Base-by-base conservation (phyloP, 1,140 invertebrate species). In the Lethocerus indicus region DNA sequence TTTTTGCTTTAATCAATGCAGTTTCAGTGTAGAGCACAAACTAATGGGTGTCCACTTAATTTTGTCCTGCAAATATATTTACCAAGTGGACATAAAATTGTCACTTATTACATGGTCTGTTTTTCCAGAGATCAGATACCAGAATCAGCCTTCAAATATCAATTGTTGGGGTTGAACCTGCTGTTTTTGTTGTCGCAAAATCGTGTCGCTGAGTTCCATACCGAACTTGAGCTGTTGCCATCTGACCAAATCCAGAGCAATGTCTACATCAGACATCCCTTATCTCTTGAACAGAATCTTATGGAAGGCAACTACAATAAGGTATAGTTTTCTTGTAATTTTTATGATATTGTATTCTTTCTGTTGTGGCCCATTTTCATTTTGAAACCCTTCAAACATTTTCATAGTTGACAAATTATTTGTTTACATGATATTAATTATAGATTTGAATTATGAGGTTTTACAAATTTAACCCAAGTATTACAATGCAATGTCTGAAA, bases 251-350 rank as follows among this genome's bases (percentile, higher is more conserved):
- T 98, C 58, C 83, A 94, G 63, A 79, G 78, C 27, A 95, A 98
- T 63, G 78, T 90, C 44, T 98, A 95, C 64, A 94, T 99, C 28
- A 77, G 80, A 54, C 91, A 96, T 64, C 92, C 95, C 0, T 72
- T 98, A 1, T 89, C 87, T 27, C 72, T 99, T 55, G 95, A 99
- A 61, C 95, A 98, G 62, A 97, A 93, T 68, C 72, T 98, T 36
- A 98, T 98, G 93, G 96, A 98, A 68, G 95, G 96, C 25, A 92
- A 88, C 51, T 99, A 98, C 61, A 98, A 98, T 64, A 98, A 98
- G 69, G 80, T 83, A 64, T 56, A 4, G 7, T 36, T 35, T 12
- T 32, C 29, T 20, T 36, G 12, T 35, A 20, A 18, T 16, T 50
- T 44, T 25, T 29, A n/a, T n/a, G n/a, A 35, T 35, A 35, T 35